These are phyloP conservation scores for Illadopsis cleaveri DNA, from an alignment of 2,113 vertebrate genomes.

Conservation along the genomic window DNA sequence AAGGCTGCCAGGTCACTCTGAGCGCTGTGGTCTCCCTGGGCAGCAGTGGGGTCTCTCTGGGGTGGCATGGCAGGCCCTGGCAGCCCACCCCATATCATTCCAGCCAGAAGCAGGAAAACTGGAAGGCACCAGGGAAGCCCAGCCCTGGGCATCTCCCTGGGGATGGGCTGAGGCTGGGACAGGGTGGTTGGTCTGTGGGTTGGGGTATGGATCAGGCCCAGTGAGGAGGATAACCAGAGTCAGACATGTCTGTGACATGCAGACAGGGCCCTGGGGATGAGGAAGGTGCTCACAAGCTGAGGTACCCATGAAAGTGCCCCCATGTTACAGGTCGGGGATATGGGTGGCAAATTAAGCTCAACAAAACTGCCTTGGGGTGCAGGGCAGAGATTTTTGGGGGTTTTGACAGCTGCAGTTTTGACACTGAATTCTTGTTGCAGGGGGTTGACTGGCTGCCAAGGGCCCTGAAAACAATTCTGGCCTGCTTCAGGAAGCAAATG, in stretches of 20 bases:
- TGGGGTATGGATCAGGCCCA: background rate
- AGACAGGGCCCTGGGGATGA: background rate
- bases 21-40: background rate
- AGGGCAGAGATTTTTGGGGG: background rate
- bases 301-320: fast-evolving
- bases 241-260: fast-evolving
- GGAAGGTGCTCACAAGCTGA: background rate
- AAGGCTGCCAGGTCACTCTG: background rate
- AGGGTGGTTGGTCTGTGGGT: fast-evolving
- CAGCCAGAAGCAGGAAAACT: background rate
- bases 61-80: background rate
- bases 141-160: background rate
- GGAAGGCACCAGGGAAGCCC: background rate
- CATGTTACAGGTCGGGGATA: fast-evolving
- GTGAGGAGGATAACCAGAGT: fast-evolving
- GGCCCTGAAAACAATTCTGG: no score
- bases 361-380: background rate
- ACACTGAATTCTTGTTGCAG: background rate
- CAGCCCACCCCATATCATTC: background rate
- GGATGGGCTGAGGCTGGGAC: background rate
- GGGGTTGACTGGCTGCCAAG: background rate
- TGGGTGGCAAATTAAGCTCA: fast-evolving
- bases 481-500: background rate
- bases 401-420: background rate
- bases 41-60: fast-evolving